Percentiles rank a stretch among this genome's conserved stretches.
Conservation (phyloP, 2,797 vertebrate genomes). For the Bufotes viridis region DNA sequence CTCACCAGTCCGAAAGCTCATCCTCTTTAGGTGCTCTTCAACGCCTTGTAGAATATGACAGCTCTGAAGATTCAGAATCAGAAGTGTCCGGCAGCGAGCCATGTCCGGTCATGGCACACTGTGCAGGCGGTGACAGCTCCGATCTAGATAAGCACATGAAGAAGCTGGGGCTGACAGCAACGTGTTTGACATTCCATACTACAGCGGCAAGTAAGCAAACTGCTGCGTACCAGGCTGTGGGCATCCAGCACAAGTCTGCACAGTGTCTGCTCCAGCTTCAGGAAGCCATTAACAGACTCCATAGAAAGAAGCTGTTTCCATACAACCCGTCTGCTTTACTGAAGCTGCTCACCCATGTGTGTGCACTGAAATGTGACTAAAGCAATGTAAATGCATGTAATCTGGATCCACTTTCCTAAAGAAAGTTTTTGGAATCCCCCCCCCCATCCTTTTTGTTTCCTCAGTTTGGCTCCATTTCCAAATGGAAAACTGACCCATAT, state of each 20-base stretch:
- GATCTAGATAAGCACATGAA: background rate
- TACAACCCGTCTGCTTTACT: slow-evolving; percentile 90
- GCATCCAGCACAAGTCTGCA: slow-evolving; percentile 66
- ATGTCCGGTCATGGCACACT: slow-evolving; percentile 28
- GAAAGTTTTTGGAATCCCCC: too few species aligned
- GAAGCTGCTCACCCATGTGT: slow-evolving; percentile 78
- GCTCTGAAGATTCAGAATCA: slow-evolving; percentile 85
- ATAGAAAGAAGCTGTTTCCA: slow-evolving; percentile 85
- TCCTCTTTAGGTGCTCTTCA: slow-evolving; percentile 59
- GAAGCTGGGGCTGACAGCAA: background rate
- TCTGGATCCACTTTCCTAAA: background rate
- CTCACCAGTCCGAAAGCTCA: background rate
- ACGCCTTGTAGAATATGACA: slow-evolving; percentile 86
- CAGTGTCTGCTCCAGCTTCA: slow-evolving; percentile 82
- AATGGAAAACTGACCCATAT: too few species aligned
- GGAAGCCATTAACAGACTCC: slow-evolving; percentile 79
- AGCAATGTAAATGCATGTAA: background rate
- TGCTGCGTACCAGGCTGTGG: background rate
- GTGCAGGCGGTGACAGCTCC: slow-evolving; percentile 13
- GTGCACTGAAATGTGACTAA: slow-evolving; percentile 47
- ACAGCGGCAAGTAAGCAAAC: background rate
- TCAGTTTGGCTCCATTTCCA: too few species aligned
- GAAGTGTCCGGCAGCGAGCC: slow-evolving; percentile 70
- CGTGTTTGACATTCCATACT: slow-evolving; percentile 21
- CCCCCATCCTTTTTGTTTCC: too few species aligned